Base-by-base conservation (phyloP, 2,888 invertebrate genomes). In the Dastarcus helophoroides region DNA sequence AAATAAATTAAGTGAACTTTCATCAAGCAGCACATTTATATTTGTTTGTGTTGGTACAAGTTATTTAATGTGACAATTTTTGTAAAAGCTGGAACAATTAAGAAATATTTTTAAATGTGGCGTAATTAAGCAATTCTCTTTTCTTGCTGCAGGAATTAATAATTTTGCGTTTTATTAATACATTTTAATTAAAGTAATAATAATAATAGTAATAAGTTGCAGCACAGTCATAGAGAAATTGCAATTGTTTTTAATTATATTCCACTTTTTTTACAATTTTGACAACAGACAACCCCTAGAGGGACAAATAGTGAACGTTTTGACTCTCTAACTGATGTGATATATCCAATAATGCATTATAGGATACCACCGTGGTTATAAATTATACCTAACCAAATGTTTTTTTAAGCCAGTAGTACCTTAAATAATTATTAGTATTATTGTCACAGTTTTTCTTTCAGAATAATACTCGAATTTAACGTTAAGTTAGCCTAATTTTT, bases 381-480 rank as follows among this genome's bases (percentile, higher is more conserved):
- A 35, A 26, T 21, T 36, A 50, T n/a, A 42, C 46, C 43, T 45
- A 52, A 50, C 51, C 53, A 51, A 53, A 52, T 46, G 33, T 39
- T 45, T 41, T 50, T 50, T 47, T 46, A 47, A 48, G 53, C 53
- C 53, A 53, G 52, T 52, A 54, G 52, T 51, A 52, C 50, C 49
- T 48, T 49, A 48, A 48, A 42, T 36, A 41, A 33, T 34, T 35
- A 46, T 41, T 41, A 46, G 40, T 26, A 5, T 27, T 37, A 28
- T 32, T 36, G 22, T 30, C 24, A 26, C 22, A 31, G 23, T 32
- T 31, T 33, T 30, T 28, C 21, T 29, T 17, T 8, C 21, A 21
- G 22, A 25, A 14, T 32, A 27, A 32, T 32, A 29, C 24, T 24
- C 14, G 3, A 12, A 14, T 12, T 29, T 31, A 26, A 26, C 9